Evolutionary conservation across 2,113 vertebrate species (phyloP).

Genomic region (Hippocampus comes): DNA sequence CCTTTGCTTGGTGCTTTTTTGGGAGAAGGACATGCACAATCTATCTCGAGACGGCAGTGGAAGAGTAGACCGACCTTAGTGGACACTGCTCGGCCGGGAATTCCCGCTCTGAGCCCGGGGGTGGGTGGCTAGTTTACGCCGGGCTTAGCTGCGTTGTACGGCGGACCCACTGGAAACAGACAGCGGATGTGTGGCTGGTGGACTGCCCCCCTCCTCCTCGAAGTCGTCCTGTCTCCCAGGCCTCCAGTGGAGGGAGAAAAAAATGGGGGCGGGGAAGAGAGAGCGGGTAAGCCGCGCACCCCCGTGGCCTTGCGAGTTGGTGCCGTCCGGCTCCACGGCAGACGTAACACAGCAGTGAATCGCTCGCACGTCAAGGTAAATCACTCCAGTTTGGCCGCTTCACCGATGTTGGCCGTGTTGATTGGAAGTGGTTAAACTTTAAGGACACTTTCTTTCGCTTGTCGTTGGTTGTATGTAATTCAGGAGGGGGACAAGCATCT

Average conservation of each 20-base stretch:
- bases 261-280: conserved; percentile 15
- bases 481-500: neutral
- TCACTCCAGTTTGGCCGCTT: neutral
- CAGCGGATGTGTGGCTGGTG: conserved; percentile 42
- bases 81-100: conserved; percentile 13
- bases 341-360: neutral
- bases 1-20: conserved; percentile 49
- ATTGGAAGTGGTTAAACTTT: neutral
- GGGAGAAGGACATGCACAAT: conserved; percentile 35
- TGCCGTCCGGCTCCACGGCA: neutral
- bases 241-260: conserved; percentile 16
- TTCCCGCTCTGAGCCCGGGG: conserved; percentile 32
- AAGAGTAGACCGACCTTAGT: conserved; percentile 16
- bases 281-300: conserved; percentile 19
- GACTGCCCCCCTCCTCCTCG: conserved; percentile 18
- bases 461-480: neutral
- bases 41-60: conserved; percentile 21
- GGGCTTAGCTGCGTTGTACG: conserved; percentile 31
- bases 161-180: conserved; percentile 52
- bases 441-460: neutral
- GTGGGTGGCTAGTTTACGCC: conserved; percentile 54
- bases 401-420: too few relatives aligned
- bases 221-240: conserved; percentile 17
- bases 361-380: neutral
- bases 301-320: neutral